Conservation (phyloP, 2,797 vertebrate genomes). For the Lithobates sylvaticus region DNA sequence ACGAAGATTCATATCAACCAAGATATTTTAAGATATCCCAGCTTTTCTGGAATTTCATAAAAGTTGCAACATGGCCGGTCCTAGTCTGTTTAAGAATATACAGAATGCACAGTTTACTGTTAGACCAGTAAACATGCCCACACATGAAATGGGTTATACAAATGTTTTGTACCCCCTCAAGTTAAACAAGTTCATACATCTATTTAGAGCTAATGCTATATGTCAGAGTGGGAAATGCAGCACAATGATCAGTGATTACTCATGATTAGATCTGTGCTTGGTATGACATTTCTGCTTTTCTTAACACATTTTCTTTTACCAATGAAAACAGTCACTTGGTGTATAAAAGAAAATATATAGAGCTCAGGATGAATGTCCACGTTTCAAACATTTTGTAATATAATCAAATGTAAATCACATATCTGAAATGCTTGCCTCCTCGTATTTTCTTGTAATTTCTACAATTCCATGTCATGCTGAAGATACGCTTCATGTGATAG, state of each 20-base stretch:
- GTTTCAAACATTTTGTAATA: slow-evolving; percentile 24
- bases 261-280: slow-evolving; percentile 2
- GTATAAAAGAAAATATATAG: slow-evolving; percentile 14
- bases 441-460: slow-evolving; percentile 18
- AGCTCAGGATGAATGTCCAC: neutral
- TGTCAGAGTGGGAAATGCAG: neutral
- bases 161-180: too few species aligned
- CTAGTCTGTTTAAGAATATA: too few species aligned
- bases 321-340: neutral
- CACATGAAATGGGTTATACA: too few species aligned
- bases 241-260: neutral
- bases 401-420: slow-evolving; percentile 33
- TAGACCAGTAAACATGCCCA: too few species aligned
- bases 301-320: slow-evolving; percentile 22
- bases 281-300: slow-evolving; percentile 23
- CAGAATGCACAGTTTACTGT: too few species aligned
- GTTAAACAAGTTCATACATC: neutral
- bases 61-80: too few species aligned
- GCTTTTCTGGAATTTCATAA: too few species aligned
- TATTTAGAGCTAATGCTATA: neutral
- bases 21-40: too few species aligned
- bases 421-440: neutral
- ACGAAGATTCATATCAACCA: too few species aligned
- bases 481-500: slow-evolving; percentile 35
- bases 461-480: neutral